phyloP scores from a whole-genome alignment of 2,113 vertebrate genomes.

The Anarhynchus alexandrinus region DNA sequence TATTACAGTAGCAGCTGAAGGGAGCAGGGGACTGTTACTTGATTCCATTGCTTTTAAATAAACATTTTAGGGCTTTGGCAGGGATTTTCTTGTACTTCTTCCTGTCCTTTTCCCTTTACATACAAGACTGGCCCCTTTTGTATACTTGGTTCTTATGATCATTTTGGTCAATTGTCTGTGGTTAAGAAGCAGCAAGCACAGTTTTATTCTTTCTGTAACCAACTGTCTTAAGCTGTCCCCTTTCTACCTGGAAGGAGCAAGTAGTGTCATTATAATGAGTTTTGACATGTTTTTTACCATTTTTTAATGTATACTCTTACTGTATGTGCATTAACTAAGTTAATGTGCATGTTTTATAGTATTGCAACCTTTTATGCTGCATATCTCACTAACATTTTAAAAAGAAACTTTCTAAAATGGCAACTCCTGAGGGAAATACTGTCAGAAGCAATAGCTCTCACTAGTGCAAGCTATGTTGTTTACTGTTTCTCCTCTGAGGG shows the following conservation, averaged over 20 bases:
- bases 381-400: neutral
- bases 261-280: neutral
- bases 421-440: neutral
- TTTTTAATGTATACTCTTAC: neutral
- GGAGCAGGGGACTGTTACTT: neutral
- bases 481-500: neutral
- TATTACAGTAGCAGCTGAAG: neutral
- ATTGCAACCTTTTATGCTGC: neutral
- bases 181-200: neutral
- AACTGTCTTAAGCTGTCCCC: neutral
- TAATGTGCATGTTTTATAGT: constrained; percentile 16
- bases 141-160: neutral
- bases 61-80: neutral
- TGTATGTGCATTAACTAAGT: neutral
- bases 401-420: neutral
- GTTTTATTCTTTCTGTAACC: constrained; percentile 8
- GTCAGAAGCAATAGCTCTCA: neutral
- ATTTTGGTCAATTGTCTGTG: neutral
- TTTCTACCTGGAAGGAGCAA: neutral
- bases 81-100: neutral
- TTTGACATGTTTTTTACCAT: neutral
- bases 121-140: neutral
- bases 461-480: neutral
- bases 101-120: neutral
- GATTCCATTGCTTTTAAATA: neutral